phyloP scores from a whole-genome alignment of 1,140 invertebrate genomes.

The Cydia pomonella region DNA sequence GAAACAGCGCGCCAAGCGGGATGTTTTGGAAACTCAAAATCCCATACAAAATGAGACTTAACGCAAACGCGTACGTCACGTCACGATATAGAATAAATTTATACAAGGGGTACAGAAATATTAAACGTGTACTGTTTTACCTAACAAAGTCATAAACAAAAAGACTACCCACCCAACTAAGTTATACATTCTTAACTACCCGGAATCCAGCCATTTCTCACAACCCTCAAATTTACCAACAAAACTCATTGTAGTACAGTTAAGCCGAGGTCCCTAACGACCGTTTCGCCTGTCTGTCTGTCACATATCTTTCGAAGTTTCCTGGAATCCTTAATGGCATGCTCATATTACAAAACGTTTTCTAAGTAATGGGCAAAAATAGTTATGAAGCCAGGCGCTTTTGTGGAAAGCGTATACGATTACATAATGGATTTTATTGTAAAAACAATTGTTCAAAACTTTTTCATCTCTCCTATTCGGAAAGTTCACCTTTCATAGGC shows the following conservation, averaged over 20 bases:
- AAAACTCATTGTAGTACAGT: neutral
- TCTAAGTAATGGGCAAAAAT: slow-evolving; percentile 1
- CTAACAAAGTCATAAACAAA: neutral
- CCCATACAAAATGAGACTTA: too few species aligned
- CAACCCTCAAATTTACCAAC: neutral
- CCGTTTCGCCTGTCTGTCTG: slow-evolving; percentile 11
- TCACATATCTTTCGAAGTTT: neutral
- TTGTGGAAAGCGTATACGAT: neutral
- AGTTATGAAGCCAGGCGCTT: neutral
- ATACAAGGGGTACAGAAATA: too few species aligned
- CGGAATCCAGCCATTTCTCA: neutral
- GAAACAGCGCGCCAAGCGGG: too few species aligned
- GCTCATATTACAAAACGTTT: neutral
- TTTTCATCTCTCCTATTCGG: neutral
- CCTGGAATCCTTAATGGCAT: neutral
- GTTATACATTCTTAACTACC: neutral
- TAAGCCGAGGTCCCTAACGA: neutral
- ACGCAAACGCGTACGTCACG: too few species aligned
- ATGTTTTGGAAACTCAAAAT: too few species aligned
- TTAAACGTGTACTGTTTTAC: neutral
- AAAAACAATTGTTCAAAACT: too few species aligned
- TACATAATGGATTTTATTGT: too few species aligned
- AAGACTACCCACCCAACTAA: neutral
- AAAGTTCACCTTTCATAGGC: too few species aligned
- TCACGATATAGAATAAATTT: too few species aligned